Conservation (phyloP, 2,113 vertebrate genomes). For the Neopipo cinnamomea region DNA sequence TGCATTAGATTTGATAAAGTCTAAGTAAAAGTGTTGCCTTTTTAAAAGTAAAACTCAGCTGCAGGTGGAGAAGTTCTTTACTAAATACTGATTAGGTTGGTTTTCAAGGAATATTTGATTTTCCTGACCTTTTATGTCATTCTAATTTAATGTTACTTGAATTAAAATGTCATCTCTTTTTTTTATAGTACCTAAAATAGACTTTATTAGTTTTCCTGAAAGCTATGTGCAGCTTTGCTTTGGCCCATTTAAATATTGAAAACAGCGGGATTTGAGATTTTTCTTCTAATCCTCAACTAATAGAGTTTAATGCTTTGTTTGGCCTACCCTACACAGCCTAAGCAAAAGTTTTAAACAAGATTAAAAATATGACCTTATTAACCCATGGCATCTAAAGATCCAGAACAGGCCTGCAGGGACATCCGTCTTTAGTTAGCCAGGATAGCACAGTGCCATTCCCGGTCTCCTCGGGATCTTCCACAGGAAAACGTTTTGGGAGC, state of each 20-base stretch:
- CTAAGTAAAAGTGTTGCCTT: not conserved
- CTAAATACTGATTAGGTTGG: not conserved
- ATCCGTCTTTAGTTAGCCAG: not conserved
- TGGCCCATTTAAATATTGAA: constrained; percentile 54
- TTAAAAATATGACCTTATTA: constrained; percentile 61
- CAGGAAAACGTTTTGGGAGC: not conserved
- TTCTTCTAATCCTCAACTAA: constrained; percentile 62
- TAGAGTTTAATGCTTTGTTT: constrained; percentile 64
- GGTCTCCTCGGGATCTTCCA: not conserved
- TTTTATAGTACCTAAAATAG: constrained; percentile 37
- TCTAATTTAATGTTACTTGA: constrained; percentile 34
- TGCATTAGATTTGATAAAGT: not conserved
- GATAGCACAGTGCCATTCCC: not conserved
- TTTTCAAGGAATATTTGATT: constrained; percentile 58
- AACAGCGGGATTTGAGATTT: constrained; percentile 58
- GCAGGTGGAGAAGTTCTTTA: not conserved
- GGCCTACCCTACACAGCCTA: constrained; percentile 31
- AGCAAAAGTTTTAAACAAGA: constrained; percentile 65
- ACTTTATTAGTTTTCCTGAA: constrained; percentile 52
- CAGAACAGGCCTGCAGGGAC: not conserved
- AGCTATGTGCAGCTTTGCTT: constrained; percentile 35
- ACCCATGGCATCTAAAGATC: constrained; percentile 22
- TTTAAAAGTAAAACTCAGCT: not conserved
- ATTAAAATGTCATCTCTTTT: constrained; percentile 38
- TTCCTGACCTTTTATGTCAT: constrained; percentile 35